Evolutionary conservation across 2,888 invertebrate genomes (phyloP).

Genomic region (Diarsia dahlii): DNA sequence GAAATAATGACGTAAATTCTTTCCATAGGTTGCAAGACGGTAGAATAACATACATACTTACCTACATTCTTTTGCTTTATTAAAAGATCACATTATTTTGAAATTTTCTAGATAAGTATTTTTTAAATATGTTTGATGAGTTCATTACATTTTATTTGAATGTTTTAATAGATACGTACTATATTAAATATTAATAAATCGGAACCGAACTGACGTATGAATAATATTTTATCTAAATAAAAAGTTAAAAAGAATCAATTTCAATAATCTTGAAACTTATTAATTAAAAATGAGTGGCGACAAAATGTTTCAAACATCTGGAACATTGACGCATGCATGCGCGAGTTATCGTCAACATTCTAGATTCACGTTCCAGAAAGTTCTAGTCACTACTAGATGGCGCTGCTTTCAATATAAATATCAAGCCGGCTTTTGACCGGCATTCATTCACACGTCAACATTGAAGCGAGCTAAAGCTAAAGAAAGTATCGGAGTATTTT

Average conservation of each 20-base stretch:
- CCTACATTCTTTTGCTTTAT: not conserved
- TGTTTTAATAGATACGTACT: not conserved
- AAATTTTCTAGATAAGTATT: no score
- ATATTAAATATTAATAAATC: not conserved
- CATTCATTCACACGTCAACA: constrained; percentile 65
- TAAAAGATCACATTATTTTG: not conserved
- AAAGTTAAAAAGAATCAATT: not conserved
- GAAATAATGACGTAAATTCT: no score
- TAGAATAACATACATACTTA: not conserved
- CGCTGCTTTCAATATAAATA: constrained; percentile 73
- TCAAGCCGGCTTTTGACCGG: constrained; percentile 34
- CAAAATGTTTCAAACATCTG: constrained; percentile 70
- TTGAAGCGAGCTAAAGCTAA: constrained; percentile 43
- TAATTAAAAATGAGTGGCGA: not conserved
- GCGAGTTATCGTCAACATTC: constrained; percentile 54
- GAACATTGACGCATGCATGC: constrained; percentile 17
- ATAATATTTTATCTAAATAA: not conserved
- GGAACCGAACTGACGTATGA: not conserved
- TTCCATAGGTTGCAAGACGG: not conserved
- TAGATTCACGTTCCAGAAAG: constrained; percentile 69
- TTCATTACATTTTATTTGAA: not conserved
- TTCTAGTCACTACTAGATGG: constrained; percentile 76
- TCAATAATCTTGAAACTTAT: no score
- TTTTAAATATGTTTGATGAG: not conserved
- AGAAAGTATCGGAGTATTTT: constrained; percentile 17